A percentile compares a stretch with the other conserved stretches of the same genome.
Evolutionary conservation across 2,113 vertebrate genomes (phyloP).

Genomic region (Elachura formosa): DNA sequence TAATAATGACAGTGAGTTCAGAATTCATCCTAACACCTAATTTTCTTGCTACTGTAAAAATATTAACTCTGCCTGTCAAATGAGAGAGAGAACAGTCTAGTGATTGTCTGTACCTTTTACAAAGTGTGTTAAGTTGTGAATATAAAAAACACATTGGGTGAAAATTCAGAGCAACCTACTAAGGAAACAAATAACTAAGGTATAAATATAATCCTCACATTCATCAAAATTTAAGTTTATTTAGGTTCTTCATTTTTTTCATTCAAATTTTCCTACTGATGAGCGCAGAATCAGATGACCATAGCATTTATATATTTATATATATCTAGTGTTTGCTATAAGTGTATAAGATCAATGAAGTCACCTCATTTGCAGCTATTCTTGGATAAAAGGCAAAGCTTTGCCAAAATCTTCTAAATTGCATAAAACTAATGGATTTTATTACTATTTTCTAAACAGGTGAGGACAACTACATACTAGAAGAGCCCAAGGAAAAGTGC

Average conservation of each 20-base stretch:
- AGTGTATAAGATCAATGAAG: background rate
- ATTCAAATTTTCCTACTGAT: background rate
- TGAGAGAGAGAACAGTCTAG: background rate
- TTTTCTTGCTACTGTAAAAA: background rate
- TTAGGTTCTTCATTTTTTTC: background rate
- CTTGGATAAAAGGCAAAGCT: background rate
- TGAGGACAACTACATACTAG: background rate
- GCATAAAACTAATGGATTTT: background rate
- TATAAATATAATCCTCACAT: background rate
- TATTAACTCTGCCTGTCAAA: background rate
- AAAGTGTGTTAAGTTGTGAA: background rate
- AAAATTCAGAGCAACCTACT: background rate
- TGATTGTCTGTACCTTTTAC: background rate
- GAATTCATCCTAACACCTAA: background rate
- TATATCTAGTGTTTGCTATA: background rate
- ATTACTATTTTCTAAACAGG: background rate
- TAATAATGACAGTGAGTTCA: background rate
- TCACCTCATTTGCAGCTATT: background rate
- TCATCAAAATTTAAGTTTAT: background rate
- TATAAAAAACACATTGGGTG: rapidly evolving
- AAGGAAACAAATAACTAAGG: background rate
- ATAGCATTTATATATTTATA: background rate
- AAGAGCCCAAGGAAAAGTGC: background rate
- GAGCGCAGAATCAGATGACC: background rate
- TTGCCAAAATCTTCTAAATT: background rate